A percentile compares a stretch with the other conserved stretches of the same genome.
Evolutionary conservation across 2,888 invertebrate genomes (phyloP).

Genomic region (Agrochola litura): DNA sequence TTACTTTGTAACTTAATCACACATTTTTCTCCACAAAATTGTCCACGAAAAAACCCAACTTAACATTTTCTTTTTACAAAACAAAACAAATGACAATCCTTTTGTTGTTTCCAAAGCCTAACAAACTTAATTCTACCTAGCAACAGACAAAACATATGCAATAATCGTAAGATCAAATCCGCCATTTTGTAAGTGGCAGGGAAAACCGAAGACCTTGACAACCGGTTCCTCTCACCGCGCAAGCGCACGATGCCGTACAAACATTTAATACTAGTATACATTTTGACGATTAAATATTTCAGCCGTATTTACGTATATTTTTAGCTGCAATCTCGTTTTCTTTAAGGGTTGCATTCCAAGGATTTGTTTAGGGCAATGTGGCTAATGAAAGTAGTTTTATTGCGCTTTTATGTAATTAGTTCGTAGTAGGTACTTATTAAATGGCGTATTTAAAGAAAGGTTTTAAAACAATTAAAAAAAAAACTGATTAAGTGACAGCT

Average conservation of each 20-base stretch:
- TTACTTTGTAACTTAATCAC: not conserved
- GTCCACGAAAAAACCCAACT: not conserved
- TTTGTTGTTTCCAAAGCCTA: slow-evolving; percentile 31
- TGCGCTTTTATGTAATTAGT: slow-evolving; percentile 1
- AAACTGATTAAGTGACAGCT: not conserved
- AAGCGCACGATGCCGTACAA: slow-evolving; percentile 65
- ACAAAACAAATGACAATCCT: slow-evolving; percentile 24
- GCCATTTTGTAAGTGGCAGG: slow-evolving; percentile 79
- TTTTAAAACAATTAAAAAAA: not conserved
- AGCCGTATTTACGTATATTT: slow-evolving; percentile 40
- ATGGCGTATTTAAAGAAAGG: not conserved
- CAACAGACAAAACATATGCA: slow-evolving; percentile 70
- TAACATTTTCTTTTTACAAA: not conserved
- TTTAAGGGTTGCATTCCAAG: slow-evolving; percentile 36
- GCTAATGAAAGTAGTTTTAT: slow-evolving; percentile 38
- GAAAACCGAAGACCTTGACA: slow-evolving; percentile 88
- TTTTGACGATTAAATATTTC: slow-evolving; percentile 62
- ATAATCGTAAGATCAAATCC: slow-evolving; percentile 68
- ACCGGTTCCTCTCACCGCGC: slow-evolving; percentile 83
- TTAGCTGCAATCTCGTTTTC: slow-evolving; percentile 43
- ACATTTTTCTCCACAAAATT: not conserved
- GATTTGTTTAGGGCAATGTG: slow-evolving; percentile 24
- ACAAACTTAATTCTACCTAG: slow-evolving; percentile 62
- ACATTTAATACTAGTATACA: slow-evolving; percentile 59
- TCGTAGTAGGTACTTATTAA: not conserved